Evolutionary conservation across 2,888 invertebrate species (phyloP).

Genomic region (Andricus quercusramuli): DNA sequence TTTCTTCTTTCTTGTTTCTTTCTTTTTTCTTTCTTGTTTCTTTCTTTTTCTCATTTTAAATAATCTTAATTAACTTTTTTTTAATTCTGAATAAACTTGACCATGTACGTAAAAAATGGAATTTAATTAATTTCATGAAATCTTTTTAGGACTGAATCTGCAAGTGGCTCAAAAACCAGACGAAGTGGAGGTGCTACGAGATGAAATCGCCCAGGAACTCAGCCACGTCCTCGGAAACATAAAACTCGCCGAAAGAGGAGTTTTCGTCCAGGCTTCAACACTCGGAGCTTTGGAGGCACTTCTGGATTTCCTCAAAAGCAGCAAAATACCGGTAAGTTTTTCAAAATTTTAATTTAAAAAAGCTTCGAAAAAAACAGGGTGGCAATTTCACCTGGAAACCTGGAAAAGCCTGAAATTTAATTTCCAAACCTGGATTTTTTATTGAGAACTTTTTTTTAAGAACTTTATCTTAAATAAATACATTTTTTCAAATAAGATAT

Average conservation of each 20-base stretch:
- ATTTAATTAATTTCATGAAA: constrained; percentile 13
- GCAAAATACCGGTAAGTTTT: constrained; percentile 94
- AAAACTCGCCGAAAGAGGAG: constrained; percentile 94
- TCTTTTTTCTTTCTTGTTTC: no score
- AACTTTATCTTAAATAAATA: no score
- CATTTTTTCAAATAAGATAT: no score
- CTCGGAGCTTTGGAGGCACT: constrained; percentile 98
- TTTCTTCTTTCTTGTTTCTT: no score
- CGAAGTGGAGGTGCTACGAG: constrained; percentile 92
- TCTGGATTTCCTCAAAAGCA: constrained; percentile 93
- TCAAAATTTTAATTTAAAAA: neutral
- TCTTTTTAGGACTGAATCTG: constrained; percentile 87
- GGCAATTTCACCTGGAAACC: no score
- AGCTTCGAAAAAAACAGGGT: neutral
- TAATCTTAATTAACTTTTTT: neutral
- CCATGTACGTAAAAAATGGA: constrained; percentile 18
- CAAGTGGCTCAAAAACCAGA: constrained; percentile 95
- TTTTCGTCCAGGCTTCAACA: constrained; percentile 99
- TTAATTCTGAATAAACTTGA: no score
- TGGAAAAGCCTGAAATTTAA: no score
- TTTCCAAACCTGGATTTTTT: no score
- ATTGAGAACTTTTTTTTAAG: no score
- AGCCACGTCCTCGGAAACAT: constrained; percentile 95
- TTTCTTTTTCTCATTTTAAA: no score
- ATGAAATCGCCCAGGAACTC: constrained; percentile 93